Evolutionary conservation across 2,797 vertebrate genomes (phyloP).

Genomic region (Chrysocyon brachyurus): DNA sequence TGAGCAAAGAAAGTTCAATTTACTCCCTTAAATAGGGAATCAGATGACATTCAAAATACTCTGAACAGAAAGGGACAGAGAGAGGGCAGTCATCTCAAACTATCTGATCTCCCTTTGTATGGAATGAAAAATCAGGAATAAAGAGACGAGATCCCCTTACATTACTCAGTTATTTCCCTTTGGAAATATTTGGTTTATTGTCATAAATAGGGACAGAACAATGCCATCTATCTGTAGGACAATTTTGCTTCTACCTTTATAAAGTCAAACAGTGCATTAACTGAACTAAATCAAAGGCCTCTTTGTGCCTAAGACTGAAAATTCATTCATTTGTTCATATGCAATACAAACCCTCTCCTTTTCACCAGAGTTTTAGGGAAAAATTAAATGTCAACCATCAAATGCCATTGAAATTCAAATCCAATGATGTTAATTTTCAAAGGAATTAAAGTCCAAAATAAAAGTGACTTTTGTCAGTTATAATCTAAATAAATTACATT

Average conservation of each 20-base stretch:
- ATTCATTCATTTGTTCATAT: neutral
- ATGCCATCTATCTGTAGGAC: neutral
- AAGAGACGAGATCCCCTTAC: neutral
- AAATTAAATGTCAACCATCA: neutral
- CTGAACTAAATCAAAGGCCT: neutral
- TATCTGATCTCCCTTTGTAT: neutral
- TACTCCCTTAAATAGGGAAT: neutral
- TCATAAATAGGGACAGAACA: neutral
- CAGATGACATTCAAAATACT: neutral
- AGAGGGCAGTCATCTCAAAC: neutral
- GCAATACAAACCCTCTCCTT: neutral
- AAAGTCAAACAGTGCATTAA: neutral
- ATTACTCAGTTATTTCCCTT: neutral
- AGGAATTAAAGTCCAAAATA: neutral
- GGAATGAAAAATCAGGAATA: neutral
- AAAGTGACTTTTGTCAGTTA: neutral
- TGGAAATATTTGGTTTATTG: neutral
- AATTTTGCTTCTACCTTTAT: neutral
- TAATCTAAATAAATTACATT: neutral
- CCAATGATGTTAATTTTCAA: neutral
- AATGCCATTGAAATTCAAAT: neutral
- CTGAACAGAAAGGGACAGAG: neutral
- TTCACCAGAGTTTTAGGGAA: neutral
- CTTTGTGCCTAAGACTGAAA: neutral
- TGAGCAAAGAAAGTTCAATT: neutral